Evolutionary conservation across 2,888 invertebrate genomes (phyloP).

Genomic region (Incurvaria masculella): DNA sequence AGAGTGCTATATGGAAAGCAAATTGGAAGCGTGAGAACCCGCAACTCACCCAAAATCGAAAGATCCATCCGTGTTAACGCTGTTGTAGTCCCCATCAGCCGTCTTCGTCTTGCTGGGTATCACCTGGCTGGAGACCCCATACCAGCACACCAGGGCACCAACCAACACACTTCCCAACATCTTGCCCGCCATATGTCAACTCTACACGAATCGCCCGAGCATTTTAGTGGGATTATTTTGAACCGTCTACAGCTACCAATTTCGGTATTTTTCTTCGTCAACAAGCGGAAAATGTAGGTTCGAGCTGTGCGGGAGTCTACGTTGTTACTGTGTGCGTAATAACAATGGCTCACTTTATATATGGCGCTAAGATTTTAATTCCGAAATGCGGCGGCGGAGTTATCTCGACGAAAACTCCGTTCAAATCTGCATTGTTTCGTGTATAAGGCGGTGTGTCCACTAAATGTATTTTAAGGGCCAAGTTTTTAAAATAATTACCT

Average conservation of each 20-base stretch:
- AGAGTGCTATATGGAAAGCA: too few species aligned
- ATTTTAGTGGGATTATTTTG: too few species aligned
- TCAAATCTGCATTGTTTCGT: constrained; percentile 46
- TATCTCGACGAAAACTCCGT: not conserved
- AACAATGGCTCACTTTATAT: constrained; percentile 44
- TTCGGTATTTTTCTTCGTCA: not conserved
- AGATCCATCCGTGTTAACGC: constrained; percentile 68
- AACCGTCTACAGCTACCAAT: too few species aligned
- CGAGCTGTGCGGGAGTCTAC: not conserved
- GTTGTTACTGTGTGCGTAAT: constrained; percentile 38
- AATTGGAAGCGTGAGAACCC: too few species aligned
- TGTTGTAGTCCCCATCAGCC: constrained; percentile 60
- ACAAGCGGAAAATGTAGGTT: not conserved
- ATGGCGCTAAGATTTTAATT: constrained; percentile 37
- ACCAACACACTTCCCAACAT: constrained; percentile 37
- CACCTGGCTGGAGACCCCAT: constrained; percentile 41
- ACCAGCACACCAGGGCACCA: constrained; percentile 38
- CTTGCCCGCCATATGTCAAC: constrained; percentile 22
- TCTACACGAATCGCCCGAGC: too few species aligned
- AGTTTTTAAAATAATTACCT: too few species aligned
- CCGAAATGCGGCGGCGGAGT: not conserved
- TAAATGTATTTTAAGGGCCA: too few species aligned
- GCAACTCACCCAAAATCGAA: constrained; percentile 65
- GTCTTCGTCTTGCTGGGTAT: constrained; percentile 46
- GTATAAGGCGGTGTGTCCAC: constrained; percentile 22